These are phyloP conservation scores for Erebia aethiops DNA, from an alignment of 2,888 invertebrate species.

Conservation along the genomic window DNA sequence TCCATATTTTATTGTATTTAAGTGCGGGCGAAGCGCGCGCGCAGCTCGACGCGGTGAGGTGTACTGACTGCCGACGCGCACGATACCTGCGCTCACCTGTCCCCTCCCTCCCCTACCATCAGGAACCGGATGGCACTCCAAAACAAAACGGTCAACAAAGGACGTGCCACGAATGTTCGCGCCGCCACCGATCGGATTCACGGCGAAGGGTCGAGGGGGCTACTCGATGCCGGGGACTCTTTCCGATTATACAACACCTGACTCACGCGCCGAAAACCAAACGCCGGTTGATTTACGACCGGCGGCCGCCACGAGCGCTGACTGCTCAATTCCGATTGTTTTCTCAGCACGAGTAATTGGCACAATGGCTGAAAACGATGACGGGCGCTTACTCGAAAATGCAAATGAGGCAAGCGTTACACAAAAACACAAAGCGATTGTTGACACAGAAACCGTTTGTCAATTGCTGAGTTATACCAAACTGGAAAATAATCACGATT, in stretches of 20 bases:
- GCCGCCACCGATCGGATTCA: slow-evolving; percentile 66
- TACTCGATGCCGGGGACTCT: slow-evolving; percentile 48
- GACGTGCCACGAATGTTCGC: slow-evolving; percentile 81
- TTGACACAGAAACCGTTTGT: slow-evolving; percentile 57
- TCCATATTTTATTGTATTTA: slow-evolving; percentile 70
- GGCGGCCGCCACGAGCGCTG: slow-evolving; percentile 43
- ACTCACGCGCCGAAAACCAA: slow-evolving; percentile 61
- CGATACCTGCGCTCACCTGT: slow-evolving; percentile 81
- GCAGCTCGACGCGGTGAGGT: slow-evolving; percentile 71
- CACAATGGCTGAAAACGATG: slow-evolving; percentile 50
- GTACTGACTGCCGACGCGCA: slow-evolving; percentile 74
- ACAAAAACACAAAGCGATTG: slow-evolving; percentile 57
- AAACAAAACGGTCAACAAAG: slow-evolving; percentile 83
- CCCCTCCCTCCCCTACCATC: slow-evolving; percentile 76
- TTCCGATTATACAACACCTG: slow-evolving; percentile 71
- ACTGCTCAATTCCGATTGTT: slow-evolving; percentile 49
- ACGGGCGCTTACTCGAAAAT: slow-evolving; percentile 52
- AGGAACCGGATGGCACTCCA: slow-evolving; percentile 82
- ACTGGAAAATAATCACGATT: slow-evolving; percentile 62
- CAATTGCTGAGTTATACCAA: slow-evolving; percentile 64
- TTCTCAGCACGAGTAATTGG: slow-evolving; percentile 48
- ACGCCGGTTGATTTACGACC: slow-evolving; percentile 49
- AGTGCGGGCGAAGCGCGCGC: slow-evolving; percentile 71
- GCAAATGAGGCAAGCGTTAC: slow-evolving; percentile 56
- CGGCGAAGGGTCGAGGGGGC: slow-evolving; percentile 61